Percentiles rank a stretch among this genome's conserved stretches.
Conservation (phyloP, 2,113 vertebrate genomes). For the Macrotis lagotis region DNA sequence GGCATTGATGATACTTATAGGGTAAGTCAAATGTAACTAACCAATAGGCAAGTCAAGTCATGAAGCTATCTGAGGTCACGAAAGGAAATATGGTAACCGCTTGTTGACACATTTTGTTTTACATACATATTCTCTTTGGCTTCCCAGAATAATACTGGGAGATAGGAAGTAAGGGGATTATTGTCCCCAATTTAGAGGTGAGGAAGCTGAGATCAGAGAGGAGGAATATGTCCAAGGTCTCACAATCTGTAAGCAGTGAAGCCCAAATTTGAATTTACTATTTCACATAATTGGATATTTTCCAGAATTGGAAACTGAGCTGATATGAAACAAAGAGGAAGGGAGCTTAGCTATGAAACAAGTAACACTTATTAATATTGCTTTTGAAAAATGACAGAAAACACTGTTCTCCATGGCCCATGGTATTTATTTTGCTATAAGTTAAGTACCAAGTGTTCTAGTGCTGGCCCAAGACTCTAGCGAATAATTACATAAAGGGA, state of each 20-base stretch:
- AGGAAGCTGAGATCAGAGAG: not conserved
- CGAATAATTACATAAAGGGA: not conserved
- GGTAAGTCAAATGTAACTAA: slow-evolving; percentile 27
- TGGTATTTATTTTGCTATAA: not conserved
- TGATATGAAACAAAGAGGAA: not conserved
- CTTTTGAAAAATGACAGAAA: not conserved
- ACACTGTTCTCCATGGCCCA: not conserved
- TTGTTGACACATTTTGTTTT: not conserved
- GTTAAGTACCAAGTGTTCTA: not conserved
- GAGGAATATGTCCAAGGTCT: not conserved
- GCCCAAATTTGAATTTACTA: not conserved
- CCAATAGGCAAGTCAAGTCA: not conserved
- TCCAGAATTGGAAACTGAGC: not conserved
- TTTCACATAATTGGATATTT: not conserved
- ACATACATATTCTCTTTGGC: not conserved
- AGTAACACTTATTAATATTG: not conserved
- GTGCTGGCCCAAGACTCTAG: not conserved
- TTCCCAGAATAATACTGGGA: not conserved
- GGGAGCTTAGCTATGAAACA: not conserved
- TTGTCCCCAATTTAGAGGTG: not conserved
- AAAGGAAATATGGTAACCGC: not conserved
- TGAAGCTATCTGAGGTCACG: not conserved
- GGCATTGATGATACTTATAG: slow-evolving; percentile 28
- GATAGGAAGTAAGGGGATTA: not conserved
- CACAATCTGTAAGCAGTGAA: not conserved